A percentile compares a stretch with the other conserved stretches of the same genome.
Conservation (phyloP, 1,140 invertebrate species). For the Diabrotica virgifera region DNA sequence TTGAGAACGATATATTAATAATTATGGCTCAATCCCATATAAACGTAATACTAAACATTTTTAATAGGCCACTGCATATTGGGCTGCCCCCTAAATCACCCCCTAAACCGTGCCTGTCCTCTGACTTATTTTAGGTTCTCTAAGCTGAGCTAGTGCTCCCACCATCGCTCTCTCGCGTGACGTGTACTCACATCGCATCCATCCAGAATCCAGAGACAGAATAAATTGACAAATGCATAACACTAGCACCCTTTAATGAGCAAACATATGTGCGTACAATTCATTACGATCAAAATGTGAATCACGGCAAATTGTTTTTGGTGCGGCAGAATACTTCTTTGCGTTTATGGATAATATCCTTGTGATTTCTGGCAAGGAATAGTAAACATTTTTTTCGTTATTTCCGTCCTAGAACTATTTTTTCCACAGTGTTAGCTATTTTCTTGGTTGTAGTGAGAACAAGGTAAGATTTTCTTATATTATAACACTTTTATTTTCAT, state of each 20-base stretch:
- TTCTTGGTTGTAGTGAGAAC: too few relatives aligned
- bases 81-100: too few relatives aligned
- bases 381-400: not conserved
- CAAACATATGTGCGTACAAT: conserved; percentile 6
- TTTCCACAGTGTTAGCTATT: too few relatives aligned
- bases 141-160: conserved; percentile 32
- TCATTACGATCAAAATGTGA: conserved; percentile 10
- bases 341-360: not conserved
- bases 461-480: too few relatives aligned
- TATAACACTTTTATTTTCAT: too few relatives aligned
- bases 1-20: too few relatives aligned
- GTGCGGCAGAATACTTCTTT: conserved; percentile 4
- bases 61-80: too few relatives aligned
- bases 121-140: conserved; percentile 40
- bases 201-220: conserved; percentile 36
- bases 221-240: conserved; percentile 21
- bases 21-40: too few relatives aligned
- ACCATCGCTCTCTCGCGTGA: conserved; percentile 21
- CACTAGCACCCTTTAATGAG: conserved; percentile 27
- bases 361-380: conserved; percentile 9
- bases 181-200: conserved; percentile 23
- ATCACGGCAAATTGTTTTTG: conserved; percentile 12
- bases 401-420: not conserved
- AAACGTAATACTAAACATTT: too few relatives aligned
- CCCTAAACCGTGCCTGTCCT: conserved; percentile 16